Percentiles rank a stretch among this genome's conserved stretches.
These are phyloP conservation scores for Clistopyga incitator DNA, from an alignment of 2,888 invertebrate genomes.

Conservation along the genomic window DNA sequence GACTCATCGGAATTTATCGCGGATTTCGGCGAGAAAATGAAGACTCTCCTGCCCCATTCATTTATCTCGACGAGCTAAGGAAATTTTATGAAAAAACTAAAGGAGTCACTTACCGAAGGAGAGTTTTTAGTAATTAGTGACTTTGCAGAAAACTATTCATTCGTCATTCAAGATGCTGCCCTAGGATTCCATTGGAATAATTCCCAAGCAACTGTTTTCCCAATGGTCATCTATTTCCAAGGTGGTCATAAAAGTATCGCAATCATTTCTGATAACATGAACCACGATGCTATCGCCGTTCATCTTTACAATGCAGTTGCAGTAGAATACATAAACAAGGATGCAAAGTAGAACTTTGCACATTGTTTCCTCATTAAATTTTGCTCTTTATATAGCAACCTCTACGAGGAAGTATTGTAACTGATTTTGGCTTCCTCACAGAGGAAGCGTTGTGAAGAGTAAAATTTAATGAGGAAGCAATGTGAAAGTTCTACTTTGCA, in stretches of 20 bases:
- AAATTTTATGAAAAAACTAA: not conserved
- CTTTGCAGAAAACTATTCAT: conserved; percentile 49
- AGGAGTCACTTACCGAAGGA: conserved; percentile 7
- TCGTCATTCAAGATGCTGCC: conserved; percentile 32
- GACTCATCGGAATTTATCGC: conserved; percentile 35
- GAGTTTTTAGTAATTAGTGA: conserved; percentile 45
- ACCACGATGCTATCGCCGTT: conserved; percentile 66
- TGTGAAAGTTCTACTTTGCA: too few species aligned
- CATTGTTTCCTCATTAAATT: too few species aligned
- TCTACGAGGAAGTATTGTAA: too few species aligned
- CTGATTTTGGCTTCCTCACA: too few species aligned
- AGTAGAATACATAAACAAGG: conserved; percentile 38
- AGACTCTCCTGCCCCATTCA: conserved; percentile 1
- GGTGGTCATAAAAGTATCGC: conserved; percentile 60
- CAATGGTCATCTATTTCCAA: not conserved
- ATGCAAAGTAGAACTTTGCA: too few species aligned
- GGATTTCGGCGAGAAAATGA: conserved; percentile 27
- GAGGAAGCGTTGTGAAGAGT: too few species aligned
- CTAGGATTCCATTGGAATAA: conserved; percentile 15
- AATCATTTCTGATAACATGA: conserved; percentile 66
- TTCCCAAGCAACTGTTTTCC: not conserved
- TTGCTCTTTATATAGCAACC: too few species aligned
- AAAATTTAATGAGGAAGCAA: too few species aligned
- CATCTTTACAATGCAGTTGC: conserved; percentile 42
- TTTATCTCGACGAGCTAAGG: not conserved